Base-by-base conservation (phyloP, 1,140 invertebrate species). In the Arion vulgaris region DNA sequence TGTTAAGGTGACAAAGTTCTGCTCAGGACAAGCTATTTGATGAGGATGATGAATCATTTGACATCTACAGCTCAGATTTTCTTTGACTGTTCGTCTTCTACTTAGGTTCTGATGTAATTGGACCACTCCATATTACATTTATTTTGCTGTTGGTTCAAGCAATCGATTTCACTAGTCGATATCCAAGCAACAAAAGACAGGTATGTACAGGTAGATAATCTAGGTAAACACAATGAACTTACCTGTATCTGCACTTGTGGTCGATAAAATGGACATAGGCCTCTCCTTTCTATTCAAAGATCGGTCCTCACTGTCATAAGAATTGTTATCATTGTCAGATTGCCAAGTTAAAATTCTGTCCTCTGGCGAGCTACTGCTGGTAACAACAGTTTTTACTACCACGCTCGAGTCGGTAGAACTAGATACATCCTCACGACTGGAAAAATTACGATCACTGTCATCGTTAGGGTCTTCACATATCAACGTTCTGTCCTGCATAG, bases 231-330 rank as follows among this genome's bases (percentile, higher is more conserved):
- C n/a, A n/a, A n/a, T n/a, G n/a, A n/a, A n/a, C n/a, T n/a, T 84
- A 89, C 89, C 89, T 83, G 89, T 90, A 77, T 90, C 89, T n/a
- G 87, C 89, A 85, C 89, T 90, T 32, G 87, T 88, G 13, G 88
- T 87, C 36, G 89, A 90, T 19, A 89, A 85, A 0, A 89, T 76
- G 19, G 89, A 90, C n/a, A 89, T 72, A 41, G 89, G 89, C 5
- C 89, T 83, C 19, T 87, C 87, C 62, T 85, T 84, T 57, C 86
- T 86, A 49, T 87, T 86, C 49, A 85, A 83, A 49, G 11, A 1
- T 66, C 62, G n/a, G 7, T 7, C 62, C 5, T 66, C 62, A 28
- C 17, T 66, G n/a, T 66, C 11, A 17, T 34, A 66, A 28, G 19
- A 5, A 17, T 34, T 32, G n/a, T 66, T 23, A 5, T 66, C n/a